Conservation (phyloP, 2,888 invertebrate species). For the Blera fallax region DNA sequence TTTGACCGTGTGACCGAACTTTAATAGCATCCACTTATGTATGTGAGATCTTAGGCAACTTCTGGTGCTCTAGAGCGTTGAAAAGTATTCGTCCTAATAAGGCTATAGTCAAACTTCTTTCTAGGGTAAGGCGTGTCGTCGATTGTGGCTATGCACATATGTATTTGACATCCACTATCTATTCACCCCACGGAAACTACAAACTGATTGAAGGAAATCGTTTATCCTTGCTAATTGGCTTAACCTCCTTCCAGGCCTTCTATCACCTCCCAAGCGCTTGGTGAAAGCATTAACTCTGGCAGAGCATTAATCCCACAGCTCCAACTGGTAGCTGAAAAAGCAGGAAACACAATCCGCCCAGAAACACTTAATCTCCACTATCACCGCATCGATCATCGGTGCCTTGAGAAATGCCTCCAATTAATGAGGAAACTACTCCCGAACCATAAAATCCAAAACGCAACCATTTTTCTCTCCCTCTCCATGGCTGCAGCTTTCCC, state of each 20-base stretch:
- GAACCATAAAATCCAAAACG: slow-evolving; percentile 3
- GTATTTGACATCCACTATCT: too few species aligned
- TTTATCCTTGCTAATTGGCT: too few species aligned
- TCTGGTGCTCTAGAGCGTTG: too few species aligned
- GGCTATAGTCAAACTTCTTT: too few species aligned
- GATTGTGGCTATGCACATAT: too few species aligned
- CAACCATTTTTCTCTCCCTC: slow-evolving; percentile 4
- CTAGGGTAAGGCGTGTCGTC: too few species aligned
- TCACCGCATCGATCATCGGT: slow-evolving; percentile 64
- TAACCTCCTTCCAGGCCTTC: neutral
- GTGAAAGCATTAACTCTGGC: slow-evolving; percentile 64
- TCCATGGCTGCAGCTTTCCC: slow-evolving; percentile 38
- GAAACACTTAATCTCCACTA: slow-evolving; percentile 63
- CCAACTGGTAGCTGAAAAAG: slow-evolving; percentile 15
- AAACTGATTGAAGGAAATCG: too few species aligned
- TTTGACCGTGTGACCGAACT: too few species aligned
- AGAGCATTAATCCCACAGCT: slow-evolving; percentile 43
- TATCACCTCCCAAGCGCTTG: slow-evolving; percentile 18
- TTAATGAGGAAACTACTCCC: slow-evolving; percentile 54
- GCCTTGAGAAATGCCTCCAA: slow-evolving; percentile 50
- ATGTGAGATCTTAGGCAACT: too few species aligned
- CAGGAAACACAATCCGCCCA: slow-evolving; percentile 58
- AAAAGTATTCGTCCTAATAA: too few species aligned
- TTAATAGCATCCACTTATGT: too few species aligned
- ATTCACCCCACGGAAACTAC: too few species aligned